phyloP scores from a whole-genome alignment of 2,797 vertebrate species.

The Coilia nasus region DNA sequence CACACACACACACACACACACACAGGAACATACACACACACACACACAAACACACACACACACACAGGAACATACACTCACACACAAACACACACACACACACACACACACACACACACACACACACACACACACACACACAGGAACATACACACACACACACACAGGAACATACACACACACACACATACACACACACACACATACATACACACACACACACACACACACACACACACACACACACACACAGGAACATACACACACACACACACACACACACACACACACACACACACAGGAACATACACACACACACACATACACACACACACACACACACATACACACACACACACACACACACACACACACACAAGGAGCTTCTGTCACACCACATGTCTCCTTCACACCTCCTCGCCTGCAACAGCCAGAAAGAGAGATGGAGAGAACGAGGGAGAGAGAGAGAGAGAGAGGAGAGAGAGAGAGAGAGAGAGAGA shows the following conservation, averaged over 20 bases:
- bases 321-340: slow-evolving; percentile 23
- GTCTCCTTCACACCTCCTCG: slow-evolving; percentile 5
- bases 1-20: slow-evolving; percentile 14
- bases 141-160: too few relatives aligned
- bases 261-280: too few relatives aligned
- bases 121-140: too few relatives aligned
- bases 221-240: too few relatives aligned
- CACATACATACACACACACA: background rate
- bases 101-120: background rate
- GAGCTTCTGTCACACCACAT: slow-evolving; percentile 23
- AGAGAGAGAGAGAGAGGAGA: background rate
- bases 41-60: slow-evolving; percentile 26
- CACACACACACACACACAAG: background rate
- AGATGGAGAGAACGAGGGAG: background rate
- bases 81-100: slow-evolving; percentile 17
- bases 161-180: too few relatives aligned
- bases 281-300: background rate
- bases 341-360: slow-evolving; percentile 32
- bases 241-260: too few relatives aligned
- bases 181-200: too few relatives aligned
- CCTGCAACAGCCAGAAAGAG: background rate
- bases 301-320: slow-evolving; percentile 27
- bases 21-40: slow-evolving; percentile 25
- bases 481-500: slow-evolving; percentile 8
- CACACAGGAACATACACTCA: too few relatives aligned